A percentile compares a stretch with the other conserved stretches of the same genome.
Evolutionary conservation across 2,113 vertebrate genomes (phyloP).

Genomic region (Xenus cinereus): DNA sequence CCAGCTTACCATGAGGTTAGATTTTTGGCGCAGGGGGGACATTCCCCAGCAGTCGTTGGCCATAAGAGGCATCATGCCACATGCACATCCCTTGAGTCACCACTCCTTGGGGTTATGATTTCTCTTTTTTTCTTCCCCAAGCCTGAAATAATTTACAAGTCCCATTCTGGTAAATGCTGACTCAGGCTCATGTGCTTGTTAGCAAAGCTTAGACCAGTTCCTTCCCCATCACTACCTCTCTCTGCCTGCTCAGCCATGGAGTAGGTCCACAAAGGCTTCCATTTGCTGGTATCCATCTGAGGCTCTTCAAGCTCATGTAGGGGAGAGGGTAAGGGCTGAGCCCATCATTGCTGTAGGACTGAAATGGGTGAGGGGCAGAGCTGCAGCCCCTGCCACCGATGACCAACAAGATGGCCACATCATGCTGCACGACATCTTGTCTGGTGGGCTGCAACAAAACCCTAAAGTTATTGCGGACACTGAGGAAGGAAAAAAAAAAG

Average conservation of each 20-base stretch:
- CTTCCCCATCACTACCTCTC: background rate
- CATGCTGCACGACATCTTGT: background rate
- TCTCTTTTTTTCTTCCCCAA: background rate
- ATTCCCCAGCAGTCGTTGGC: background rate
- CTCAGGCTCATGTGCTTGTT: background rate
- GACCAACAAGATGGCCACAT: fast-evolving
- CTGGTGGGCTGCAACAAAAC: background rate
- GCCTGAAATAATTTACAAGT: background rate
- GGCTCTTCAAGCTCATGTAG: fast-evolving
- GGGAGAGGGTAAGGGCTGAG: background rate
- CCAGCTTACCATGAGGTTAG: background rate
- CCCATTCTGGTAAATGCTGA: background rate
- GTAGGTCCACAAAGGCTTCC: background rate
- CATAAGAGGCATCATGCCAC: background rate
- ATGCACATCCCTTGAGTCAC: background rate
- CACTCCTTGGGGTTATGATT: background rate
- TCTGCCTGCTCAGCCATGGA: fast-evolving
- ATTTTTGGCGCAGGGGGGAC: background rate
- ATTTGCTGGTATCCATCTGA: fast-evolving
- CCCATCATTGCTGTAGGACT: background rate
- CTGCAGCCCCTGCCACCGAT: background rate
- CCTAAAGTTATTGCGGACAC: background rate
- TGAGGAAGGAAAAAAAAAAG: background rate
- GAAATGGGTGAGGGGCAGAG: background rate
- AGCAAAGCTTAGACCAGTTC: background rate